A percentile compares a stretch with the other conserved stretches of the same genome.
phyloP scores from a whole-genome alignment of 2,113 vertebrate species.

The Dipodomys spectabilis region DNA sequence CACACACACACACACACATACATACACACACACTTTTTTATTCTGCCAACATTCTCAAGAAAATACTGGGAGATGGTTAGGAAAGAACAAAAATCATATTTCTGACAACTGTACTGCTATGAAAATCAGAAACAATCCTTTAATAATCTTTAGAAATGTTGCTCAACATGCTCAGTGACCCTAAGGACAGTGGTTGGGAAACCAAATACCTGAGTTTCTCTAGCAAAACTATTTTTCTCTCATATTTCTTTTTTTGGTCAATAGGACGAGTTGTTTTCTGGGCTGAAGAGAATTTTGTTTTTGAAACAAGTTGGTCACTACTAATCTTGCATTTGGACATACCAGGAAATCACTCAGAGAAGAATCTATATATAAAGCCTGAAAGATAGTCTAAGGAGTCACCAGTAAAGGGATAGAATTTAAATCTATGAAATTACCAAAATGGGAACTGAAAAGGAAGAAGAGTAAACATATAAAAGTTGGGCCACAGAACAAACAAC shows the following conservation, averaged over 20 bases:
- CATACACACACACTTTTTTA: background rate
- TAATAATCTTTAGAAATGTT: slow-evolving; percentile 27
- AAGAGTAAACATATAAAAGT: background rate
- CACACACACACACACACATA: background rate
- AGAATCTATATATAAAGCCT: background rate
- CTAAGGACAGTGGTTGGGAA: background rate
- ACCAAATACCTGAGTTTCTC: background rate
- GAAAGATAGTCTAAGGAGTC: background rate
- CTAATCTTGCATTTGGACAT: background rate
- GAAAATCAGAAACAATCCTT: slow-evolving; percentile 18
- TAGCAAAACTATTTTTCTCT: slow-evolving; percentile 32
- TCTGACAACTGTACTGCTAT: background rate
- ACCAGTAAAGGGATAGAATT: background rate
- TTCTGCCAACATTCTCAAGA: slow-evolving; percentile 33
- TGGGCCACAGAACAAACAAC: background rate
- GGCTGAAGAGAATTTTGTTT: background rate
- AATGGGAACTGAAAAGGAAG: background rate
- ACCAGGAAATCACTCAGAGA: background rate
- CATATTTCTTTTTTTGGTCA: background rate
- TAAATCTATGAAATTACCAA: slow-evolving; percentile 5
- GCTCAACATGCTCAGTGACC: background rate
- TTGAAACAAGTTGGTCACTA: background rate
- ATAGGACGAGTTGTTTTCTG: background rate
- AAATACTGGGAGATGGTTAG: background rate
- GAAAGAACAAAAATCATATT: background rate